phyloP scores from a whole-genome alignment of 2,888 invertebrate species.

The Drosophila eohydei region DNA sequence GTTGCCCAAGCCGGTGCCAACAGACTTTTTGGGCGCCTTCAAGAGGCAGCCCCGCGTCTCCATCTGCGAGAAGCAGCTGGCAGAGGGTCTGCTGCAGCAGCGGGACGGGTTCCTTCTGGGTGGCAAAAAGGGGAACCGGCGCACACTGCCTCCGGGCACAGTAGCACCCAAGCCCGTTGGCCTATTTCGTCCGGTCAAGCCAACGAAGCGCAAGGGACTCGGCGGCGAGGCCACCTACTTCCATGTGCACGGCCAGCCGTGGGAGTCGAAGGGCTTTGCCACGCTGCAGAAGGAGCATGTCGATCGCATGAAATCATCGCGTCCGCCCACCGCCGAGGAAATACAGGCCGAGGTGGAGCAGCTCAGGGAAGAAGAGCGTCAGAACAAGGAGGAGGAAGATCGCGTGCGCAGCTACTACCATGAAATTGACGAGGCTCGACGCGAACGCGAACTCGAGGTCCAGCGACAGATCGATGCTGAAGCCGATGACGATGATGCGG shows the following conservation, averaged over 20 bases:
- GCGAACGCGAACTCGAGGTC: conserved; percentile 55
- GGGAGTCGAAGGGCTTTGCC: conserved; percentile 69
- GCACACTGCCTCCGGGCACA: conserved; percentile 45
- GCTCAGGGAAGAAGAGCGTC: conserved; percentile 51
- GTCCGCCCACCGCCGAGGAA: conserved; percentile 54
- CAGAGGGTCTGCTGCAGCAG: conserved; percentile 35
- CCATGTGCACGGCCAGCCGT: conserved; percentile 59
- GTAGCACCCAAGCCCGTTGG: conserved; percentile 27
- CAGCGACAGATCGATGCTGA: conserved; percentile 46
- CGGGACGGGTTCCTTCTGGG: background rate
- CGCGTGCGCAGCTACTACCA: conserved; percentile 53
- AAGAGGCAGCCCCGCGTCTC: conserved; percentile 15
- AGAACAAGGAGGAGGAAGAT: conserved; percentile 57
- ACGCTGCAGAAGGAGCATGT: conserved; percentile 50
- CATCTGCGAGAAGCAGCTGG: conserved; percentile 42
- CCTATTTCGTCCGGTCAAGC: background rate
- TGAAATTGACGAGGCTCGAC: conserved; percentile 57
- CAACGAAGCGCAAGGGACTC: conserved; percentile 23
- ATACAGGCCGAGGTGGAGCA: conserved; percentile 42
- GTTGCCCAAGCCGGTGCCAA: conserved; percentile 5
- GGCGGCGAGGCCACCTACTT: conserved; percentile 67
- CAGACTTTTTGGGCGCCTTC: conserved; percentile 9
- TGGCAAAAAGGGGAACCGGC: conserved; percentile 1
- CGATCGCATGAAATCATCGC: conserved; percentile 50
- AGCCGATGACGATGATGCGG: conserved; percentile 52